Evolutionary conservation across 2,888 invertebrate genomes (phyloP).

Genomic region (Phalera bucephala): DNA sequence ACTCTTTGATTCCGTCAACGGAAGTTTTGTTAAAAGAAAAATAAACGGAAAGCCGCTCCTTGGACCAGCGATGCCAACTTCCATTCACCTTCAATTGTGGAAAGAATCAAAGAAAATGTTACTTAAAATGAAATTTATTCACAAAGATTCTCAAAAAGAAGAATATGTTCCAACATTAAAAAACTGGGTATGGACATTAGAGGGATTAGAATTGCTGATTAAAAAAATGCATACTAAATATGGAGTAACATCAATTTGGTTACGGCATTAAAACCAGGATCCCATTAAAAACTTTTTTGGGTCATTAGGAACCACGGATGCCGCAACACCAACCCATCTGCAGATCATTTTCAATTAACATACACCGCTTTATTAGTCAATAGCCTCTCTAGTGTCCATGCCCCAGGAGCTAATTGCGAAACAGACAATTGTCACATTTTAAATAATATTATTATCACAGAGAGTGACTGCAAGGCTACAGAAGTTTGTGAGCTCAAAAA

Average conservation of each 20-base stretch:
- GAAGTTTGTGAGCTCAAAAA: neutral
- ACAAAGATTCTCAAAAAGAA: neutral
- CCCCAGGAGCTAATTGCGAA: conserved; percentile 9
- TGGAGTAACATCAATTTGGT: neutral
- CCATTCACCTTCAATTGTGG: too few species aligned
- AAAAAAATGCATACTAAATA: too few species aligned
- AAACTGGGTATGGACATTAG: conserved; percentile 4
- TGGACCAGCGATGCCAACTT: neutral
- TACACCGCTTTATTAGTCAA: conserved; percentile 1
- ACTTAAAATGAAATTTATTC: conserved; percentile 4
- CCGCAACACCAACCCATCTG: neutral
- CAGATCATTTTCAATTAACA: neutral
- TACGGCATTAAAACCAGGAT: neutral
- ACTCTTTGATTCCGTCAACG: conserved; percentile 5
- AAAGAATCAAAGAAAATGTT: neutral
- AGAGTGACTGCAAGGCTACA: neutral
- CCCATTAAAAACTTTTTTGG: neutral
- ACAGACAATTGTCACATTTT: neutral
- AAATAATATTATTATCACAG: conserved; percentile 1
- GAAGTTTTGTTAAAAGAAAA: conserved; percentile 2
- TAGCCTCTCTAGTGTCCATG: conserved; percentile 8
- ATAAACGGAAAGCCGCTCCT: conserved; percentile 3
- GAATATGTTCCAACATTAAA: conserved; percentile 1
- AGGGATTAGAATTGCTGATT: neutral
- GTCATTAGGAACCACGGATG: neutral